A percentile compares a stretch with the other conserved stretches of the same genome.
Conservation (phyloP, 2,888 invertebrate genomes). For the Gisinianus flammeolus region DNA sequence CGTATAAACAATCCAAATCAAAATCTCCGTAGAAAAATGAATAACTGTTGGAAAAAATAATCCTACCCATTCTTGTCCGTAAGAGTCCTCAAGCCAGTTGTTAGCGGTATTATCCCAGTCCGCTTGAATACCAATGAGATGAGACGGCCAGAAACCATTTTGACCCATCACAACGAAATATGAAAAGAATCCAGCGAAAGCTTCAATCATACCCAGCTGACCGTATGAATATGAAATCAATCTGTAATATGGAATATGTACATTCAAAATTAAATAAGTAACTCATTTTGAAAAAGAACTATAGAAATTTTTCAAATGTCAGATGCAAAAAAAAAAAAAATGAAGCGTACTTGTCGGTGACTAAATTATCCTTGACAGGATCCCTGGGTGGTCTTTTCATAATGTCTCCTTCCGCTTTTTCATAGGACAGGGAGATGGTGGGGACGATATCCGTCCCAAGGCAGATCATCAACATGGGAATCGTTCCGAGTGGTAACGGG, state of each 20-base stretch:
- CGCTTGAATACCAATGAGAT: constrained; percentile 70
- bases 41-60: neutral
- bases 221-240: constrained; percentile 82
- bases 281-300: neutral
- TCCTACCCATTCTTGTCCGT: constrained; percentile 74
- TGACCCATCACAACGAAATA: constrained; percentile 87
- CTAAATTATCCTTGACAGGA: constrained; percentile 71
- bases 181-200: constrained; percentile 82
- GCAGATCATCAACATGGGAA: constrained; percentile 98
- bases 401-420: constrained; percentile 74
- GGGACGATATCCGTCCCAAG: constrained; percentile 95
- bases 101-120: constrained; percentile 75
- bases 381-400: constrained; percentile 72
- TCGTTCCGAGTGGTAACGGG: constrained; percentile 93
- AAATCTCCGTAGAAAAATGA: too few relatives aligned
- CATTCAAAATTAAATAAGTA: neutral
- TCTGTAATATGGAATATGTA: constrained; percentile 59
- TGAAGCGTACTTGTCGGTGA: constrained; percentile 65
- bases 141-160: constrained; percentile 77
- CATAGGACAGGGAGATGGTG: constrained; percentile 76
- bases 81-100: constrained; percentile 73
- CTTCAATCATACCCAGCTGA: constrained; percentile 83
- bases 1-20: neutral
- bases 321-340: neutral
- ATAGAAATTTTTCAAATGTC: too few relatives aligned